These are phyloP conservation scores for Aphidius colemani DNA, from an alignment of 2,888 invertebrate species.

Conservation along the genomic window DNA sequence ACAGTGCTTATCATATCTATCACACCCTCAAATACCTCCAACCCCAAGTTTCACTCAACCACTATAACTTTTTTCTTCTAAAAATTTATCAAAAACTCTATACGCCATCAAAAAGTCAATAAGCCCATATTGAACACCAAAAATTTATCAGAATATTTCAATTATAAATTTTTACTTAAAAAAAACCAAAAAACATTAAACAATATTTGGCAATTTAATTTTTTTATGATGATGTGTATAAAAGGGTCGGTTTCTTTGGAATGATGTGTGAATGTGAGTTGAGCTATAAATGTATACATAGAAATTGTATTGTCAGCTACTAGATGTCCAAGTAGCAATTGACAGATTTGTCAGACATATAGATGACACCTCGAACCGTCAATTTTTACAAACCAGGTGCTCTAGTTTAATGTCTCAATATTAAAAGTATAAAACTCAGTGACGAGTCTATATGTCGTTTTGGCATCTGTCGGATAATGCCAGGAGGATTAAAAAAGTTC, in stretches of 20 bases:
- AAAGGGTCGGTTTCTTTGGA: slow-evolving; percentile 15
- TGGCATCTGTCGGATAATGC: slow-evolving; percentile 55
- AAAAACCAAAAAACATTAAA: not conserved
- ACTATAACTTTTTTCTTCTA: no score
- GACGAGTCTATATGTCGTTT: slow-evolving; percentile 30
- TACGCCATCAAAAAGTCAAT: no score
- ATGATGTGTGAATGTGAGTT: slow-evolving; percentile 7
- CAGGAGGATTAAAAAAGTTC: slow-evolving; percentile 51
- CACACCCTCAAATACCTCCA: slow-evolving; percentile 41
- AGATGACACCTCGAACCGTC: slow-evolving; percentile 55
- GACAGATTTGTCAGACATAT: slow-evolving; percentile 56
- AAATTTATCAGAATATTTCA: not conserved
- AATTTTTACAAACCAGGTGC: slow-evolving; percentile 44
- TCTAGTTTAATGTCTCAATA: slow-evolving; percentile 21
- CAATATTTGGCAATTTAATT: not conserved
- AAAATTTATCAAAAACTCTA: no score
- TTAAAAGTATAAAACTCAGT: slow-evolving; percentile 6
- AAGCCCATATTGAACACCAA: not conserved
- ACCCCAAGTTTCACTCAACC: slow-evolving; percentile 18
- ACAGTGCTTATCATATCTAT: slow-evolving; percentile 59
- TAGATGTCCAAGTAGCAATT: slow-evolving; percentile 46
- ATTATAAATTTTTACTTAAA: not conserved
- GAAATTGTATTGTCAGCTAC: slow-evolving; percentile 16
- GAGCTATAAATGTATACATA: not conserved
- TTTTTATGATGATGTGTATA: not conserved